Evolutionary conservation across 2,888 invertebrate species (phyloP), one percentile per base, ranked within the genome.

Genomic region (Bellardia bayeri): DNA sequence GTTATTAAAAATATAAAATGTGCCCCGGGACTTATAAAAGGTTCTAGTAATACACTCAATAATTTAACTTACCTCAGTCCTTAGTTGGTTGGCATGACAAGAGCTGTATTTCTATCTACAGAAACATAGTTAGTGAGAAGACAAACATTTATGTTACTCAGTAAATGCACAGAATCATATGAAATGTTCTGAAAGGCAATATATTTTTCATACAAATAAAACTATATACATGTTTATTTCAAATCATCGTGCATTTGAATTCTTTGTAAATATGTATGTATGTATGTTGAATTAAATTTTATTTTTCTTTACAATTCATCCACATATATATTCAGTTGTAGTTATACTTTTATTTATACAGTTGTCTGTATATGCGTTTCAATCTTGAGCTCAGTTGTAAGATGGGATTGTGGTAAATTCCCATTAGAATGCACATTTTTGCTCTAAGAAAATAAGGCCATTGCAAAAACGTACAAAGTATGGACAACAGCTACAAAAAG

Each of bases 351-450:
- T 37, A 8, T 37, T 63, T 64, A 16, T 64, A n/a, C 14, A 37
- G 37, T 37, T 37, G 37, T 58, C 0, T 6, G 54, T 54, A 5
- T 45, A 7, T 45, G 23, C 37, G 14, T 40, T 71, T 63, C 63
- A 23, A 51, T 80, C 40, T 37, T 61, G 23, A 40, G 45, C 37
- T 63, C 42, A 16, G 61, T 69, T 85, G 37, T 66, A 37, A 69
- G 42, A 42, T 76, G 51, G 30, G 80, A 80, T 74, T 85, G 68
- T 75, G 69, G 84, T 78, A 84, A 87, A 86, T 86, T 86, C 84
- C 87, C 82, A 88, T 85, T 88, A 86, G 85, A 88, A 82, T 82
- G 87, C 72, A 85, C 88, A 84, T 82, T 75, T 69, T 30, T 54
- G 8, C 61, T 3, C 8, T 5, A 45, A 61, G 13, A 63, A 75